Percentiles rank a stretch among this genome's conserved stretches.
phyloP scores from a whole-genome alignment of 1,140 invertebrate genomes.

The Zeugodacus cucurbitae region DNA sequence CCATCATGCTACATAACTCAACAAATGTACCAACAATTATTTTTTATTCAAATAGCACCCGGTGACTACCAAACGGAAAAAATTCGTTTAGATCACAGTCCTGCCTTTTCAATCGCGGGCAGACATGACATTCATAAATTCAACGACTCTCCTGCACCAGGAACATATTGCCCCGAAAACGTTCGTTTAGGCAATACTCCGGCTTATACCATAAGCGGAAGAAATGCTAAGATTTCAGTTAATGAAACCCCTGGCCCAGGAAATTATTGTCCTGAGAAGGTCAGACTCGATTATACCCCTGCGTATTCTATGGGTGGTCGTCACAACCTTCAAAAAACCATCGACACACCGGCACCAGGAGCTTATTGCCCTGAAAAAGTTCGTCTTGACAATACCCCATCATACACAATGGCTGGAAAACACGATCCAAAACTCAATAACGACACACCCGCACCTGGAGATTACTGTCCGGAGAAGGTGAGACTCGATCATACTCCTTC shows the following conservation, averaged over 20 bases:
- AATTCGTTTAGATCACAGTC: conserved; percentile 70
- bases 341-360: conserved; percentile 62
- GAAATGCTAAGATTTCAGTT: conserved; percentile 63
- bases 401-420: conserved; percentile 68
- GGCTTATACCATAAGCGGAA: conserved; percentile 69
- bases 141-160: conserved; percentile 71
- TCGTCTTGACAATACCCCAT: conserved; percentile 66
- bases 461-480: conserved; percentile 74
- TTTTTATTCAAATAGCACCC: conserved; percentile 58
- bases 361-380: conserved; percentile 74
- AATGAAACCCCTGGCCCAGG: conserved; percentile 66
- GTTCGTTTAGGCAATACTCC: conserved; percentile 71
- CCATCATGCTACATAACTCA: background rate
- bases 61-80: conserved; percentile 73
- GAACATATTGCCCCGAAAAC: conserved; percentile 74
- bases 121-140: conserved; percentile 69
- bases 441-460: conserved; percentile 72
- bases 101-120: conserved; percentile 71
- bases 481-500: conserved; percentile 66
- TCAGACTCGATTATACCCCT: conserved; percentile 69
- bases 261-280: conserved; percentile 71
- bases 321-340: background rate
- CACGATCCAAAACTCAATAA: conserved; percentile 67
- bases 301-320: background rate
- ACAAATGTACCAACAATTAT: background rate